Base-by-base conservation (phyloP, 2,113 vertebrate genomes). In the Lophotis ruficrista region DNA sequence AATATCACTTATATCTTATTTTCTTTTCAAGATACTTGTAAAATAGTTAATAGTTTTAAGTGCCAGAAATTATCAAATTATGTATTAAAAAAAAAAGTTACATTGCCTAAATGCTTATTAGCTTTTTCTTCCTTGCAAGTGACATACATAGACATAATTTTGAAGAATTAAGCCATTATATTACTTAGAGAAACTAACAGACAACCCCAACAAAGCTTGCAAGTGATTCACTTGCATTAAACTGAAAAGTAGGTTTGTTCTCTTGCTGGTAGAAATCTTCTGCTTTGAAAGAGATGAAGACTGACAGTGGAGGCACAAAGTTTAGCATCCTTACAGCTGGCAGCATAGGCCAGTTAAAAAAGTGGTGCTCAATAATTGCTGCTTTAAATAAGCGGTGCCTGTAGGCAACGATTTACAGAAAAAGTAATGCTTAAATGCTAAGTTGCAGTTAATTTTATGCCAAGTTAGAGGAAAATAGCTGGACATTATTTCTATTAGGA, bases 341-440 rank as follows among this genome's bases (percentile, higher is more conserved):
- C 35, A 70, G 28, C 51, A 35, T 1, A 10, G 53, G 19, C 25
- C 75, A 65, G 14, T 23, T 69, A 53, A 53, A 57, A 83, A 68
- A 66, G 19, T 10, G 7, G 7, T 27, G 73, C 21, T 72, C 38
- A 60, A 1, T n/a, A 54, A 87, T 28, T 3, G 0, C 10, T 51
- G 23, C 17, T 75, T 83, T 75, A 53, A 86, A 5, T 37, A 45
- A n/a, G 33, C 4, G 16, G 7, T 31, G 37, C 28, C 79, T 69
- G 27, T 7, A 69, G 38, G 69, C 8, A 71, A 18, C 0, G 3
- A 27, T 14, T 35, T n/a, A 50, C 21, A 65, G 79, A 18, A 88
- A 50, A 56, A 84, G 2, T 12, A 71, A 11, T 27, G 14, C 13
- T 71, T 56, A 41, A 60, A 30, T 0, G 0, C 23, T 47, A 78